phyloP scores from a whole-genome alignment of 2,113 vertebrate species.

The Octodon degus region DNA sequence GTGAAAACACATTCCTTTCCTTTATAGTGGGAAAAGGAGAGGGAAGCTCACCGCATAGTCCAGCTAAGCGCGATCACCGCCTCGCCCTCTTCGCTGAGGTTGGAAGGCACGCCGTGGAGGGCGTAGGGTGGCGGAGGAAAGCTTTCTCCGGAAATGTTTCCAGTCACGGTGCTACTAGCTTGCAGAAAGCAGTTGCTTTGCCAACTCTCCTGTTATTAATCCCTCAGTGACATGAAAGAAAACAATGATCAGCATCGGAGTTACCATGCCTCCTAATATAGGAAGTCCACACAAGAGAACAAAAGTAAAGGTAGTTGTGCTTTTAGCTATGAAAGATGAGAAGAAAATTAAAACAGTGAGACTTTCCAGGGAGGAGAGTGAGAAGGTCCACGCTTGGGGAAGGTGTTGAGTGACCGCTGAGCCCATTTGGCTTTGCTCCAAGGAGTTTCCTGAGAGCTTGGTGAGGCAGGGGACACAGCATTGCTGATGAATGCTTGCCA shows the following conservation, averaged over 20 bases:
- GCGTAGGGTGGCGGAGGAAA: constrained; percentile 38
- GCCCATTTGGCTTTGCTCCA: neutral
- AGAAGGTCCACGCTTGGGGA: neutral
- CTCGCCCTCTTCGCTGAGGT: constrained; percentile 48
- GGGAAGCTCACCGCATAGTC: constrained; percentile 1
- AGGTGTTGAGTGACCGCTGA: neutral
- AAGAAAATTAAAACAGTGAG: constrained; percentile 38
- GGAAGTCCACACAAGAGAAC: neutral
- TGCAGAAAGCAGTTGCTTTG: constrained; percentile 78
- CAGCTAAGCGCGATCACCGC: constrained; percentile 60
- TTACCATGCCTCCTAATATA: neutral
- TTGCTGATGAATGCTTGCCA: neutral
- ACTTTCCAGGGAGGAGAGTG: neutral
- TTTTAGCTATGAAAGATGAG: neutral
- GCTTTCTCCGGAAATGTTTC: constrained; percentile 81
- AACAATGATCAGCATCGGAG: constrained; percentile 33
- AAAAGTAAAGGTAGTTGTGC: neutral
- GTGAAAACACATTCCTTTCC: constrained; percentile 67
- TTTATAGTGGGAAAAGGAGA: neutral
- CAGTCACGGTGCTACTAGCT: constrained; percentile 75
- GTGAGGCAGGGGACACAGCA: neutral
- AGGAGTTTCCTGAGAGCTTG: neutral
- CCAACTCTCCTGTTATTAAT: constrained; percentile 83
- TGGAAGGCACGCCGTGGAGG: constrained; percentile 49
- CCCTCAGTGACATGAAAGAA: constrained; percentile 78